phyloP scores from a whole-genome alignment of 2,113 vertebrate species.

The Panthera uncia region DNA sequence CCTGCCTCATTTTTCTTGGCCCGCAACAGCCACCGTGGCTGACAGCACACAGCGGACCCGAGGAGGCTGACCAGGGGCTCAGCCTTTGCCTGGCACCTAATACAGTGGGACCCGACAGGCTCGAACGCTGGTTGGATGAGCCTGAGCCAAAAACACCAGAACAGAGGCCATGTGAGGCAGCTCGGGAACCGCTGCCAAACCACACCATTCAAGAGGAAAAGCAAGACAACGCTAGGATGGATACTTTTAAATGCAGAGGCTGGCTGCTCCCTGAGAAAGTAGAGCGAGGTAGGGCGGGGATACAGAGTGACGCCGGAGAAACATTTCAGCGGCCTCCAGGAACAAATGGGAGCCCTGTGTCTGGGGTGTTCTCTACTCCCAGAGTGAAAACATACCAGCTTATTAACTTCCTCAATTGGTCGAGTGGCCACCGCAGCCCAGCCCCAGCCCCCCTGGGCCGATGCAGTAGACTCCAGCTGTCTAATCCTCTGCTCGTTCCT shows the following conservation, averaged over 20 bases:
- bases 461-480: neutral
- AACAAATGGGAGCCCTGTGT: neutral
- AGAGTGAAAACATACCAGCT: neutral
- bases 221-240: accelerated
- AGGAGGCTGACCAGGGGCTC: accelerated
- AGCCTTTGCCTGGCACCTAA: neutral
- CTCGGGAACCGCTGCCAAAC: neutral
- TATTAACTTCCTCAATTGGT: neutral
- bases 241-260: neutral
- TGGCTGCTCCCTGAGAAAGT: neutral
- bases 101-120: accelerated
- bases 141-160: neutral
- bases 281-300: neutral
- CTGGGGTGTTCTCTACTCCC: neutral
- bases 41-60: neutral
- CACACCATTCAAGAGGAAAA: neutral
- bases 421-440: neutral
- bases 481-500: neutral
- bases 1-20: too few species aligned
- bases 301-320: neutral
- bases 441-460: neutral
- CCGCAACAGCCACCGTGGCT: neutral
- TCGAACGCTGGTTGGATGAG: neutral
- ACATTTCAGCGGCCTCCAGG: neutral
- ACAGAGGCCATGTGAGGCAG: neutral